Evolutionary conservation across 2,888 invertebrate species (phyloP), one percentile per base, ranked within the genome.

Genomic region (Lagria hirta): DNA sequence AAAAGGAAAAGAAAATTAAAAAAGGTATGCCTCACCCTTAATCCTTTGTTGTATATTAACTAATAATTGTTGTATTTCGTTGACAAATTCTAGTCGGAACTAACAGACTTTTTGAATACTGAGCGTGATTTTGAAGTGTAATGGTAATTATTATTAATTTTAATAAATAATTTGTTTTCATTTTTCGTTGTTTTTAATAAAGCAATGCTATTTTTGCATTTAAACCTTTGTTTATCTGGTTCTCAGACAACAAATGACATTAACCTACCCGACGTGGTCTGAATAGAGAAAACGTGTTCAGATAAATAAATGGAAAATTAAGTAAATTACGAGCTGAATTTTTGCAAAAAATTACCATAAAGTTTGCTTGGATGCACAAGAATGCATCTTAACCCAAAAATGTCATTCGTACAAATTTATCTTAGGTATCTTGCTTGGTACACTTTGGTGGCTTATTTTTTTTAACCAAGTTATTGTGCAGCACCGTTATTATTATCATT

Each of bases 251-350:
- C 44, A 38, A 44, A 38, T 38, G 29, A 41, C 42, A 42, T 42
- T 27, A 42, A 35, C 34, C 29, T 28, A 14, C 23, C 33, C 43
- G 47, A 47, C 47, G 43, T 43, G 47, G 37, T 45, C 43, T 49
- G 43, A 32, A 44, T 44, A 44, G 33, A 24, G 41, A 30, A 42
- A 52, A 54, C 54, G 52, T 52, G 54, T 49, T 37, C 48, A 17
- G 50, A 45, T 42, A 47, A 42, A 48, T 50, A 55, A 58, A 55
- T 47, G 52, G 45, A 27, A 44, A 50, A 55, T 58, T 58, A 57
- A 57, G 55, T 52, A 52, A 57, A 55, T 53, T 48, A 49, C 43
- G 48, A 36, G 27, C 41, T n/a, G n/a, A n/a, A n/a, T n/a, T n/a
- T n/a, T n/a, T n/a, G n/a, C n/a, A n/a, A n/a, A n/a, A n/a, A n/a